Evolutionary conservation across 2,888 invertebrate species (phyloP).

Genomic region (Cacoxenus indagator): DNA sequence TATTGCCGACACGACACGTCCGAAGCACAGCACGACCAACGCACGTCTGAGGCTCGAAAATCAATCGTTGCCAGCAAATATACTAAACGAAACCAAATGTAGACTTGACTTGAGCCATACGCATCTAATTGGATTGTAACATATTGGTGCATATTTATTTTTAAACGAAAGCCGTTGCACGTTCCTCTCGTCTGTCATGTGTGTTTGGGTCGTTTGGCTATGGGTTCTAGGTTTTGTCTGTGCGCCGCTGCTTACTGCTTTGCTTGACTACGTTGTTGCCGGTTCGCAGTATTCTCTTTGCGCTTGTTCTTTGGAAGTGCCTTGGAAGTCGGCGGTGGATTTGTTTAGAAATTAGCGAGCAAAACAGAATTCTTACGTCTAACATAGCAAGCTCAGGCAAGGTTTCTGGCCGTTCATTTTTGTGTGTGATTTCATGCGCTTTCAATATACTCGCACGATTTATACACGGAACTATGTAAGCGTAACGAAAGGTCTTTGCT

Average conservation of each 20-base stretch:
- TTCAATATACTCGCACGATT: too few species aligned
- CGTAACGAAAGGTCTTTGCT: too few species aligned
- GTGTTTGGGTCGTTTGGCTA: slow-evolving; percentile 34
- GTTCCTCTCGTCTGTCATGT: slow-evolving; percentile 26
- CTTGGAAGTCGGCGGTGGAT: background rate
- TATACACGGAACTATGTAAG: too few species aligned
- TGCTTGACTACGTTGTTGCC: too few species aligned
- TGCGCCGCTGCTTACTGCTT: too few species aligned
- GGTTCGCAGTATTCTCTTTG: too few species aligned
- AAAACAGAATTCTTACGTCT: slow-evolving; percentile 52
- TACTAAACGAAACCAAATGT: slow-evolving; percentile 38
- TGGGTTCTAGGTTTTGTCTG: slow-evolving; percentile 8
- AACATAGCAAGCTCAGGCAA: too few species aligned
- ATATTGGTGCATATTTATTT: slow-evolving; percentile 51
- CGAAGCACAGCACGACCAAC: slow-evolving; percentile 67
- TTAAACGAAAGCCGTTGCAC: slow-evolving; percentile 23
- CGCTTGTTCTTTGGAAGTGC: too few species aligned
- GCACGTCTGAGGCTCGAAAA: slow-evolving; percentile 64
- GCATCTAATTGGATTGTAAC: slow-evolving; percentile 69
- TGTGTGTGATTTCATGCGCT: too few species aligned
- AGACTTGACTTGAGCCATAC: slow-evolving; percentile 45
- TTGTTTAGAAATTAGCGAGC: slow-evolving; percentile 53
- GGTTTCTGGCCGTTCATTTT: too few species aligned
- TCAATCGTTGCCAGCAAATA: slow-evolving; percentile 52
- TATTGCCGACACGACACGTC: slow-evolving; percentile 61